Conservation (phyloP, 2,797 vertebrate species). For the Liparis tanakae region DNA sequence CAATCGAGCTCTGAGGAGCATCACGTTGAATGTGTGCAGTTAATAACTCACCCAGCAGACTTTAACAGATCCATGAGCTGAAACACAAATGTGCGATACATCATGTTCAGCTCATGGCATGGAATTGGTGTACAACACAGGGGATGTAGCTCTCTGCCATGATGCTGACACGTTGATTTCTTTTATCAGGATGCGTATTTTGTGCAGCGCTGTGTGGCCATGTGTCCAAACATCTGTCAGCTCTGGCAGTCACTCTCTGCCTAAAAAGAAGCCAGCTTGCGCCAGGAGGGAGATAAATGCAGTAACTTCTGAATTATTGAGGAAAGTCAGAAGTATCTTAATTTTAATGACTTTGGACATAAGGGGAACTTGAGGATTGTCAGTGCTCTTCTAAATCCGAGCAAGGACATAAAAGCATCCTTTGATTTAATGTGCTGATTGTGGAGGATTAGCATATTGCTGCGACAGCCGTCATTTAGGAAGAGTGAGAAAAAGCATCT, state of each 20-base stretch:
- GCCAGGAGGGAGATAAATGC: constrained; percentile 63
- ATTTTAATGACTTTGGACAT: constrained; percentile 71
- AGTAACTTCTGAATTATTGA: constrained; percentile 74
- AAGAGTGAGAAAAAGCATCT: constrained; percentile 18
- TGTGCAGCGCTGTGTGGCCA: constrained; percentile 63
- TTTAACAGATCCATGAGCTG: constrained; percentile 21
- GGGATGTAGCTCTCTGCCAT: constrained; percentile 30
- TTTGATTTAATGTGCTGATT: constrained; percentile 35
- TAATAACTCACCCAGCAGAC: constrained; percentile 19
- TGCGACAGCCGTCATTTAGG: constrained; percentile 12
- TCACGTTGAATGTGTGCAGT: constrained; percentile 2
- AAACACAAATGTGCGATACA: constrained; percentile 43
- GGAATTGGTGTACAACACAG: constrained; percentile 29
- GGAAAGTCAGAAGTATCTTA: constrained; percentile 64
- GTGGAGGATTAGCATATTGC: constrained; percentile 7
- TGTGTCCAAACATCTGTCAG: constrained; percentile 77
- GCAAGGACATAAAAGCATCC: constrained; percentile 44
- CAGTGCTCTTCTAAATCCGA: constrained; percentile 59
- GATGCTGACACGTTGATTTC: constrained; percentile 59
- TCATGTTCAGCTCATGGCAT: constrained; percentile 45
- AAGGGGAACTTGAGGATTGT: constrained; percentile 54
- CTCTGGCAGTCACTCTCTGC: constrained; percentile 55
- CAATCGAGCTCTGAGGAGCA: constrained; percentile 19
- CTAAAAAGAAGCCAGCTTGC: constrained; percentile 64
- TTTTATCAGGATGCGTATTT: constrained; percentile 57